Percentiles rank a stretch among this genome's conserved stretches.
Evolutionary conservation across 2,797 vertebrate genomes (phyloP).

Genomic region (Avahi laniger): DNA sequence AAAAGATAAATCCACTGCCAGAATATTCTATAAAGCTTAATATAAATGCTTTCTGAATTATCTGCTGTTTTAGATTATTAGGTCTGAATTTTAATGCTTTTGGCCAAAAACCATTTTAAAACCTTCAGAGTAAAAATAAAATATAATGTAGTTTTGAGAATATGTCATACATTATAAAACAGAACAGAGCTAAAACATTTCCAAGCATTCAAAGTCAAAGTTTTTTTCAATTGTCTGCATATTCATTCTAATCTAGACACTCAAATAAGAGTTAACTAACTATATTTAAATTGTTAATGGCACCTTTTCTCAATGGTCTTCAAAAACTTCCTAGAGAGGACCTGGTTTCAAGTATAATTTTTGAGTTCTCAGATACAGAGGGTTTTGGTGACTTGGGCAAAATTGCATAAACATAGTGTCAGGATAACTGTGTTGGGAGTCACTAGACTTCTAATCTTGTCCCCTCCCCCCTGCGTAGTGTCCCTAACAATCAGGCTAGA

Average conservation of each 20-base stretch:
- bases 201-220: not conserved
- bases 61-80: conserved; percentile 43
- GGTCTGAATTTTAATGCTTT: conserved; percentile 53
- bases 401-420: not conserved
- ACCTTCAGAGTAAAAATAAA: conserved; percentile 54
- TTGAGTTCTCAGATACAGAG: not conserved
- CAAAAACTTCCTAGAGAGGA: not conserved
- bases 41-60: conserved; percentile 51
- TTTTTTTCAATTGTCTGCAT: not conserved
- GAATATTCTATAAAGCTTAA: conserved; percentile 45
- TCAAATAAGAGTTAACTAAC: not conserved
- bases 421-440: no score
- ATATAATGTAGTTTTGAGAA: conserved; percentile 44
- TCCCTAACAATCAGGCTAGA: not conserved
- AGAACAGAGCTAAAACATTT: conserved; percentile 28
- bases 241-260: conserved; percentile 28
- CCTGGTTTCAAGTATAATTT: not conserved
- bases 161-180: conserved; percentile 27
- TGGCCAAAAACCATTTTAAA: conserved; percentile 48
- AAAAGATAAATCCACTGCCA: conserved; percentile 48
- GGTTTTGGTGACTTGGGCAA: not conserved
- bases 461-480: no score
- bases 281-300: not conserved
- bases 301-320: not conserved
- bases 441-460: no score